Base-by-base conservation (phyloP, 1,140 invertebrate species). In the Calephelis nemesis region DNA sequence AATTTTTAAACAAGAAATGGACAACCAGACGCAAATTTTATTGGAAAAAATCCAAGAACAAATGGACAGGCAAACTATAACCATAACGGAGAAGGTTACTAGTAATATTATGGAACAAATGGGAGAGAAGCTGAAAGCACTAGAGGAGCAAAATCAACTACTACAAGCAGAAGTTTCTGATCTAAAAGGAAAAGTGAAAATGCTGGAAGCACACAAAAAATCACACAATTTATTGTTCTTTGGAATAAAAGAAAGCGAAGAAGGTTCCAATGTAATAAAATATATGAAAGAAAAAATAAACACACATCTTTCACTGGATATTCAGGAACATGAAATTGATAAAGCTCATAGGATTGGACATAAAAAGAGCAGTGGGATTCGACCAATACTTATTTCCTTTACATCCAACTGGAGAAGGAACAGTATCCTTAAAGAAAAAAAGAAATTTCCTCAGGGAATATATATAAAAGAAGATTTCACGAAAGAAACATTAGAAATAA, bases 11-110 rank as follows among this genome's bases (percentile, higher is more conserved):
- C 5, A 63, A 63, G 13, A 47, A 58, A 64, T 69, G 62, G 67
- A 69, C 5, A 1, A 15, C n/a, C 62, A 69, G 49, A 69, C 54
- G 67, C n/a, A 69, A 64, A 7, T 69, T 15, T 69, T 69, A 11
- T n/a, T 69, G 10, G 49, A 69, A 69, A 69, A 69, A 64, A 69
- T 64, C 12, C 62, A 69, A 69, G 62, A 63, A 52, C 48, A 69
- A 63, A 63, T 69, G 49, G 60, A 63, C n/a, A 52, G 50, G 13
- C 50, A 63, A 63, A 69, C 62, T 19, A 42, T 63, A 52, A 42
- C 47, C 6, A 68, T 68, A 7, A 69, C 67, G 7, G 19, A 69
- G 39, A 13, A 48, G 10, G 49, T 66, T 52, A 66, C 64, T 66
- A 5, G 13, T 54, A 66, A 66, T 54, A 50, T 66, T 40, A 7